Conservation (phyloP, 2,888 invertebrate species). For the Didymodactylos carnosus region DNA sequence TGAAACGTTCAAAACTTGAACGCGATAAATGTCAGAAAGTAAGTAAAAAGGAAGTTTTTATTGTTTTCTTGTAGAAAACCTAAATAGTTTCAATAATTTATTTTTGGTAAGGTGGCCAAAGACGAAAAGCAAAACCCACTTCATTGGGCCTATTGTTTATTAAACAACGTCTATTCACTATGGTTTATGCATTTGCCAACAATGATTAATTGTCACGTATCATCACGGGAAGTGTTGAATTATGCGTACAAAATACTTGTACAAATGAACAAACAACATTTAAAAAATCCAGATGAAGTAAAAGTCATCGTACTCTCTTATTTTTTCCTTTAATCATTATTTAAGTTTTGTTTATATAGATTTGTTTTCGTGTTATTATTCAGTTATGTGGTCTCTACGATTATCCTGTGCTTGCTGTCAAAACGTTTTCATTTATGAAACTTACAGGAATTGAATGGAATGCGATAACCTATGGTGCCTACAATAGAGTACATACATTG, state of each 20-base stretch:
- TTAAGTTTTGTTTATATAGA: slow-evolving; percentile 36
- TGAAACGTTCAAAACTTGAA: slow-evolving; percentile 78
- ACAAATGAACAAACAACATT: slow-evolving; percentile 60
- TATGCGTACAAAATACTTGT: slow-evolving; percentile 63
- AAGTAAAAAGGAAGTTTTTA: no score
- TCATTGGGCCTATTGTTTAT: slow-evolving; percentile 48
- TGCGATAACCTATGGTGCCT: slow-evolving; percentile 84
- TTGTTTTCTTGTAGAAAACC: no score
- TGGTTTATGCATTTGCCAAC: slow-evolving; percentile 91
- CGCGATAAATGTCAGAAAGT: slow-evolving; percentile 69
- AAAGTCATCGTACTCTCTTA: slow-evolving; percentile 14
- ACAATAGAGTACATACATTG: slow-evolving; percentile 41
- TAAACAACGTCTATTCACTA: slow-evolving; percentile 46
- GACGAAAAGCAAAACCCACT: not conserved
- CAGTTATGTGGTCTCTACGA: slow-evolving; percentile 85
- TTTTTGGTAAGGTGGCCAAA: not conserved
- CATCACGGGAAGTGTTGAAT: not conserved
- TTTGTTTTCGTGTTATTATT: slow-evolving; percentile 94
- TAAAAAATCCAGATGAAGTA: slow-evolving; percentile 70
- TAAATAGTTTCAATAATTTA: not conserved
- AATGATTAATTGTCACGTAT: slow-evolving; percentile 38
- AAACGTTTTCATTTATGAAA: slow-evolving; percentile 44
- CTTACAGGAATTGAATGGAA: slow-evolving; percentile 78
- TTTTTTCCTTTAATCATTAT: not conserved
- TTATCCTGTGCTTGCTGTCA: slow-evolving; percentile 77